phyloP scores from a whole-genome alignment of 1,140 invertebrate genomes.

The Drosophila sturtevanti region DNA sequence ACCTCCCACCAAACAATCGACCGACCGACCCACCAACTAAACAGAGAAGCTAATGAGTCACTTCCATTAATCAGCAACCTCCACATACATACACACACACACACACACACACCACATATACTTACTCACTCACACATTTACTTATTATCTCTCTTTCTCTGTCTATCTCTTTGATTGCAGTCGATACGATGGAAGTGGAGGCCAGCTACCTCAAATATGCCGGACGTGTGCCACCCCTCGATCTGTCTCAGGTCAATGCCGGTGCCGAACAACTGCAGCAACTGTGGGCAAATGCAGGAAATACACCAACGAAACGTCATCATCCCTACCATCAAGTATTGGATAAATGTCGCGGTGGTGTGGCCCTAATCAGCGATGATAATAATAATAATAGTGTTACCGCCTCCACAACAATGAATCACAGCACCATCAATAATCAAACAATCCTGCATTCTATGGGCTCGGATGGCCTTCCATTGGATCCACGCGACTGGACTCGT shows the following conservation, averaged over 20 bases:
- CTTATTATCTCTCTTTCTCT: conserved; percentile 10
- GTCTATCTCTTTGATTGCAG: conserved; percentile 47
- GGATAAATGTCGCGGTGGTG: conserved; percentile 61
- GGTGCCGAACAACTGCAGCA: conserved; percentile 57
- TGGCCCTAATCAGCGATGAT: conserved; percentile 51
- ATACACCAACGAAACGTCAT: conserved; percentile 44
- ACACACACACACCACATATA: neutral
- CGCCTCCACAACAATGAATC: conserved; percentile 16
- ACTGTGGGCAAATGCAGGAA: conserved; percentile 51
- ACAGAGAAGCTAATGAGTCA: conserved; percentile 47
- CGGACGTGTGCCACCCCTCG: conserved; percentile 78
- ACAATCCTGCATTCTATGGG: conserved; percentile 59
- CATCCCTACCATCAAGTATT: conserved; percentile 72
- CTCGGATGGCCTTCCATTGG: conserved; percentile 83
- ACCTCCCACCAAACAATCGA: conserved; percentile 2
- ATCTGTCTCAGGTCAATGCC: conserved; percentile 72
- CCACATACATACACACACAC: neutral
- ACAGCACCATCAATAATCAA: conserved; percentile 14
- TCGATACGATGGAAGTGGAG: conserved; percentile 71
- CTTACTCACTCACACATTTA: neutral
- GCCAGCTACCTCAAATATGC: conserved; percentile 76
- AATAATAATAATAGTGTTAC: conserved; percentile 57
- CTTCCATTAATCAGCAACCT: conserved; percentile 60
- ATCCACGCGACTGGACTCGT: conserved; percentile 88
- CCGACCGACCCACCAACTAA: neutral